A percentile compares a stretch with the other conserved stretches of the same genome.
These are phyloP conservation scores for Dromas ardeola DNA, from an alignment of 2,113 vertebrate genomes.

Conservation along the genomic window DNA sequence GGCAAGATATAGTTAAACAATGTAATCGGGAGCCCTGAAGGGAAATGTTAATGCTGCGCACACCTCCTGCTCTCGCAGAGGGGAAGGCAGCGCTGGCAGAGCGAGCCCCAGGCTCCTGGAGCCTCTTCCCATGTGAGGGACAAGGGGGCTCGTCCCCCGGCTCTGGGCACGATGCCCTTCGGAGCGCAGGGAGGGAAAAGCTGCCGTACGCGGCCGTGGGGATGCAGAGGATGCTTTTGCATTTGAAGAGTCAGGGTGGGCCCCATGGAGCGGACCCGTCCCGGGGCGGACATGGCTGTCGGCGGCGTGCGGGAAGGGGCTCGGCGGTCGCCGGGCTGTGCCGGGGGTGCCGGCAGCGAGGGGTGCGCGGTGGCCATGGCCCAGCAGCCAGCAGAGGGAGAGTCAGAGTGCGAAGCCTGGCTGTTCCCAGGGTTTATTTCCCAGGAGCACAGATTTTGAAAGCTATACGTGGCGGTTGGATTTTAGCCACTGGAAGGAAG, in stretches of 20 bases:
- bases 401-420: rapidly evolving
- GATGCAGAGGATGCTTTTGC: not conserved
- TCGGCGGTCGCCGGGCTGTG: rapidly evolving
- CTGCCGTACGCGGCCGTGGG: not conserved
- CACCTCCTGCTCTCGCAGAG: not conserved
- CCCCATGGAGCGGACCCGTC: not conserved
- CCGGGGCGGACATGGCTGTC: rapidly evolving
- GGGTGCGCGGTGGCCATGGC: rapidly evolving
- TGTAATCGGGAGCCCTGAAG: not conserved
- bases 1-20: not conserved
- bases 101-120: rapidly evolving
- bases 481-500: not conserved
- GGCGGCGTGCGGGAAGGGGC: rapidly evolving
- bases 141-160: rapidly evolving
- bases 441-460: not conserved
- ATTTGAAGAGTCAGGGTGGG: not conserved
- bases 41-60: not conserved
- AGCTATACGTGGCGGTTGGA: not conserved
- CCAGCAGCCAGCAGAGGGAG: not conserved
- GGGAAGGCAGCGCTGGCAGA: not conserved
- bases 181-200: not conserved
- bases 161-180: rapidly evolving
- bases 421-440: not conserved
- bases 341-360: not conserved
- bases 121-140: not conserved